These are phyloP conservation scores for Gallirallus australis DNA, from an alignment of 2,797 vertebrate genomes.

Conservation along the genomic window DNA sequence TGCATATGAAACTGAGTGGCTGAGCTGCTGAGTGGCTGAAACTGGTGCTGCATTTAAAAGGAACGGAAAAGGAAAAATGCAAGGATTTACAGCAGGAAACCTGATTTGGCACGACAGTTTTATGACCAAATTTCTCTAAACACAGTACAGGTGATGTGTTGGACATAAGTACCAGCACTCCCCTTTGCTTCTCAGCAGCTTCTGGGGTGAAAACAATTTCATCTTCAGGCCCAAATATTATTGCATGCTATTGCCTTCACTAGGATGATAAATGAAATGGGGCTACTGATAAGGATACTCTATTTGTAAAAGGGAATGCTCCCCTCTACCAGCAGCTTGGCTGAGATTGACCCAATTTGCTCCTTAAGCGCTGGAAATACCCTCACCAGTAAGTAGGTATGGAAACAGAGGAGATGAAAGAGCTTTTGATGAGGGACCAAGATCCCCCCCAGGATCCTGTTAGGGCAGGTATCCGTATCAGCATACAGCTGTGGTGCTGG, in stretches of 20 bases:
- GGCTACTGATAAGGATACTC: neutral
- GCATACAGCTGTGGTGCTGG: accelerated
- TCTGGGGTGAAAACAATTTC: neutral
- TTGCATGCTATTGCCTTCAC: neutral
- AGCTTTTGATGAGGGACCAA: neutral
- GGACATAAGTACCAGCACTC: neutral
- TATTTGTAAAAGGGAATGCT: neutral
- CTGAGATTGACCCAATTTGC: neutral
- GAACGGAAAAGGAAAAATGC: neutral
- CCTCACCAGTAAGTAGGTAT: neutral
- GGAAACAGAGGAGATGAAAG: neutral
- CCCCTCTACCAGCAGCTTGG: neutral
- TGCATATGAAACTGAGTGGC: neutral
- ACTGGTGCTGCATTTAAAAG: neutral
- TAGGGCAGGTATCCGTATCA: accelerated
- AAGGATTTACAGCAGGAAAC: neutral
- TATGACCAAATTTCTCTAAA: neutral
- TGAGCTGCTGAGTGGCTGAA: neutral
- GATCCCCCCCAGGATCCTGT: neutral
- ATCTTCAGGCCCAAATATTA: neutral
- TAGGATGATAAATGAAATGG: neutral
- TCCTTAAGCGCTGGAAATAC: neutral
- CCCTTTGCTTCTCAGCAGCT: neutral
- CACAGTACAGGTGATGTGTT: neutral
- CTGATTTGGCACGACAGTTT: neutral